These are phyloP conservation scores for Cryptus viduatorius DNA, from an alignment of 2,888 invertebrate genomes.

Conservation along the genomic window DNA sequence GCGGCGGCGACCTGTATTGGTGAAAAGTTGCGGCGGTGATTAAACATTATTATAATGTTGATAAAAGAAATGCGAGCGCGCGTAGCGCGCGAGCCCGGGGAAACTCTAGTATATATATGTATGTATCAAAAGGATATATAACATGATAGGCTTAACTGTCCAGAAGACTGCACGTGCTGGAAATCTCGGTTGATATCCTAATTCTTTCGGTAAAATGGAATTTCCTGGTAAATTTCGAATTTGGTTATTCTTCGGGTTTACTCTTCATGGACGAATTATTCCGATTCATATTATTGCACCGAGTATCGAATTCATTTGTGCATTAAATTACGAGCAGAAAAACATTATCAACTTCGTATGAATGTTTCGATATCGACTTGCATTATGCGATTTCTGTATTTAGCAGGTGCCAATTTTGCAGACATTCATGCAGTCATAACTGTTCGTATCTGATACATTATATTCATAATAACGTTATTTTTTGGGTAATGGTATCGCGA, in stretches of 20 bases:
- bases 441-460: conserved; percentile 52
- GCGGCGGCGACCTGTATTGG: too few species aligned
- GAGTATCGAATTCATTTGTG: not conserved
- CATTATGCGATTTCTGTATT: not conserved
- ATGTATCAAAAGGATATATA: conserved; percentile 18
- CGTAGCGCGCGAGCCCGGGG: too few species aligned
- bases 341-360: not conserved
- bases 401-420: not conserved
- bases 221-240: conserved; percentile 6
- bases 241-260: not conserved
- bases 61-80: too few species aligned
- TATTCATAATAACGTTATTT: conserved; percentile 30
- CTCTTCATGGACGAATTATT: not conserved
- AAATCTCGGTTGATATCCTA: conserved; percentile 31
- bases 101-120: not conserved
- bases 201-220: conserved; percentile 13
- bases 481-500: conserved; percentile 27
- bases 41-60: too few species aligned
- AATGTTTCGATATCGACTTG: not conserved
- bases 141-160: conserved; percentile 32
- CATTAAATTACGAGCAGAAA: not conserved
- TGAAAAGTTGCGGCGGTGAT: too few species aligned
- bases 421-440: not conserved
- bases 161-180: not conserved
- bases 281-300: not conserved